phyloP scores from a whole-genome alignment of 2,113 vertebrate species.

The Dromas ardeola region DNA sequence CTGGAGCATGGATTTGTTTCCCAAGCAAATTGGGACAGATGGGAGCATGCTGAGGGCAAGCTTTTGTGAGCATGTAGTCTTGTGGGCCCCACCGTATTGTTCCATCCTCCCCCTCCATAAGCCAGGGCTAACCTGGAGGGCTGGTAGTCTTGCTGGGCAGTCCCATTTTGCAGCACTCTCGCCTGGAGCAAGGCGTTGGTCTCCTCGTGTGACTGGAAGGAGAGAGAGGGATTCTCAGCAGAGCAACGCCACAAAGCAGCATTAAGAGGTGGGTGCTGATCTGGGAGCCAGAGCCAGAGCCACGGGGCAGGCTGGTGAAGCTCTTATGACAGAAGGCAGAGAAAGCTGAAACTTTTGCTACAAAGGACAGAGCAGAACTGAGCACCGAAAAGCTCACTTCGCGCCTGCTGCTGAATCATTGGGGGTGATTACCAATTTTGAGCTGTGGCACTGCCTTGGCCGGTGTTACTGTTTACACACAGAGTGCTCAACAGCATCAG shows the following conservation, averaged over 20 bases:
- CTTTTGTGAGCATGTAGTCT: not conserved
- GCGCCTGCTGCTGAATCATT: not conserved
- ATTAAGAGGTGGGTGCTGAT: not conserved
- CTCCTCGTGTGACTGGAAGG: constrained; percentile 72
- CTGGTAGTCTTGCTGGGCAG: constrained; percentile 71
- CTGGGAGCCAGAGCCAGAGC: not conserved
- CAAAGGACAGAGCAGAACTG: not conserved
- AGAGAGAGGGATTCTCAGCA: not conserved
- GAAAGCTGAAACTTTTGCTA: not conserved
- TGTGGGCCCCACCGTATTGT: not conserved
- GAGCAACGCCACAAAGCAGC: not conserved
- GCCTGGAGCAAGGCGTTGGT: constrained; percentile 78
- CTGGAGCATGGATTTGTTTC: not conserved
- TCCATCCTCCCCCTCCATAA: not conserved
- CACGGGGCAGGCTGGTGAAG: not conserved
- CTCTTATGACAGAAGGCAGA: not conserved
- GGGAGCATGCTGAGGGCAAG: not conserved
- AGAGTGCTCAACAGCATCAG: not conserved
- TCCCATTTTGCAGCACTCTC: constrained; percentile 70
- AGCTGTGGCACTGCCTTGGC: not conserved
- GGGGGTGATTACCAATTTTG: not conserved
- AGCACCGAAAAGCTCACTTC: not conserved
- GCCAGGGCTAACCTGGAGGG: constrained; percentile 74
- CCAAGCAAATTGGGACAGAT: not conserved
- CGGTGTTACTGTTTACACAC: not conserved